Base-by-base conservation (phyloP, 1,140 invertebrate species). In the Meloidogyne floridensis region DNA sequence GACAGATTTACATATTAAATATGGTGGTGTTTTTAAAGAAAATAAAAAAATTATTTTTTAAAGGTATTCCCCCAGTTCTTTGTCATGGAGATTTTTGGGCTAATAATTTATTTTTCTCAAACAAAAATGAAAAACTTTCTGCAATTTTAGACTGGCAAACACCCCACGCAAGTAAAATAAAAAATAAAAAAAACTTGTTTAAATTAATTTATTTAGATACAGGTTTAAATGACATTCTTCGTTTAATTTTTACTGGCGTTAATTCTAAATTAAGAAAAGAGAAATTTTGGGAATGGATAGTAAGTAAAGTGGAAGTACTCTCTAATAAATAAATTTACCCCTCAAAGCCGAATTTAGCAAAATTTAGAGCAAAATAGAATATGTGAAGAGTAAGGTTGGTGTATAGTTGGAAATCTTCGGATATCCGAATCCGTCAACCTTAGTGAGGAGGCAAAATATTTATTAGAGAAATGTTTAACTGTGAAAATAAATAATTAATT, bases 131-230 rank as follows among this genome's bases (percentile, higher is more conserved):
- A 18, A 20, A 84, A 54, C 42, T 82, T 71, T 43, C 15, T 32
- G 59, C 80, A 20, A 82, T 82, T 74, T n/a, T 82, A 20, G 81
- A 82, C 13, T 82, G 81, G 81, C 81, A 82, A 75, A 80, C 72
- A n/a, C 65, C 59, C 15, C 80, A 80, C 15, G 9, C 32, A 43
- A 80, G 80, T 80, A 32, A 3, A 42, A 80, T 53, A 47, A 18
- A 32, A 32, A 32, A 9, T 20, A 10, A 13, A 5, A 71, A 79
- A 32, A 20, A 70, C 10, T 77, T 77, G 7, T 32, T n/a, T 18
- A 74, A 47, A 42, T 42, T 42, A 47, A 72, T 42, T 74, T 0
- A 53, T 54, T 71, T 53, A 79, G 77, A 69, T 53, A 79, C 77
- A 10, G 77, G 77, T 65, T 51, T 79, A 15, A 79, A 71, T 72